Evolutionary conservation across 2,797 vertebrate genomes (phyloP).

Genomic region (Neostethus bicornis): DNA sequence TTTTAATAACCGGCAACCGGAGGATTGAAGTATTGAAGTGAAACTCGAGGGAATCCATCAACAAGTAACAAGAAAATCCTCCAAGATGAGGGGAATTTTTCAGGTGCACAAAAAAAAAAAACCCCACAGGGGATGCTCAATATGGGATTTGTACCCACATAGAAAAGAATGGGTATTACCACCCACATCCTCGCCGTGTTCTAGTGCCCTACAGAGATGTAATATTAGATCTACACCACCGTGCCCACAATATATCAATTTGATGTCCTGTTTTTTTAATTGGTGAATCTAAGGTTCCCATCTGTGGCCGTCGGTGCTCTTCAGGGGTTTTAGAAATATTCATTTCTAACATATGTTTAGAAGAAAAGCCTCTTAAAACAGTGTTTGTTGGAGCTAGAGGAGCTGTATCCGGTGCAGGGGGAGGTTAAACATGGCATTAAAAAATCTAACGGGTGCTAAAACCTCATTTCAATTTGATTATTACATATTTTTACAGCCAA

Average conservation of each 20-base stretch:
- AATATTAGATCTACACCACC: conserved; percentile 52
- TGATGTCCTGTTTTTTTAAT: conserved; percentile 49
- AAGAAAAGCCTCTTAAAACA: conserved; percentile 21
- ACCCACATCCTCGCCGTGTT: conserved; percentile 12
- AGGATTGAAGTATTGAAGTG: conserved; percentile 15
- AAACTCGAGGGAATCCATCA: conserved; percentile 31
- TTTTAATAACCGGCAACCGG: conserved; percentile 20
- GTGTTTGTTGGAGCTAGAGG: neutral
- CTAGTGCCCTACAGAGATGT: conserved; percentile 48
- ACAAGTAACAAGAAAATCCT: conserved; percentile 21
- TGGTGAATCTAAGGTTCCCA: conserved; percentile 38
- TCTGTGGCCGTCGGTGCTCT: conserved; percentile 35
- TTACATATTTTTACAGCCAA: too few relatives aligned
- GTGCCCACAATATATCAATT: conserved; percentile 37
- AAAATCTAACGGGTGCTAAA: neutral
- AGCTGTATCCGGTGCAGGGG: neutral
- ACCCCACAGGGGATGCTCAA: conserved; percentile 38
- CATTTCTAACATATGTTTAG: conserved; percentile 33
- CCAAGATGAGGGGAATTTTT: conserved; percentile 26
- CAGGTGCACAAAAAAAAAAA: conserved; percentile 1
- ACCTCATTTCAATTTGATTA: too few relatives aligned
- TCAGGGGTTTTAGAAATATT: conserved; percentile 41
- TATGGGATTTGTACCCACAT: conserved; percentile 28
- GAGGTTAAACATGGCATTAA: neutral
- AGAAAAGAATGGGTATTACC: conserved; percentile 18